phyloP scores from a whole-genome alignment of 2,888 invertebrate genomes.

The Tenthredo mesomela region DNA sequence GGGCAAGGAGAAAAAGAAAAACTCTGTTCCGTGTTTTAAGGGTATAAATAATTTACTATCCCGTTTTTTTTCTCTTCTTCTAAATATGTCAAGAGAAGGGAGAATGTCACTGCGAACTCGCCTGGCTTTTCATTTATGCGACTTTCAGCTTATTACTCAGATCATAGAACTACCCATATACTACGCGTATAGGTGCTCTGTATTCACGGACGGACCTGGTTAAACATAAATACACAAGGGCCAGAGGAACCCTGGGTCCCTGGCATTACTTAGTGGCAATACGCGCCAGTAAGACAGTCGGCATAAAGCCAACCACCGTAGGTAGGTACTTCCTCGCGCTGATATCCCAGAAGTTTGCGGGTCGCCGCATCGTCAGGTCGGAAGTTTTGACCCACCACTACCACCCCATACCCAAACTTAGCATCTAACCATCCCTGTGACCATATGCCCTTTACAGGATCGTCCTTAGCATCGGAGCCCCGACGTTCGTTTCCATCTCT shows the following conservation, averaged over 20 bases:
- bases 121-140: neutral
- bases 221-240: neutral
- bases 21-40: neutral
- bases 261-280: constrained; percentile 43
- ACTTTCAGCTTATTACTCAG: neutral
- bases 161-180: constrained; percentile 4
- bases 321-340: constrained; percentile 42
- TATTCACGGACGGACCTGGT: constrained; percentile 26
- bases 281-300: constrained; percentile 45
- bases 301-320: constrained; percentile 46
- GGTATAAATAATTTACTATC: neutral
- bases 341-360: constrained; percentile 53
- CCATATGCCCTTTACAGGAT: constrained; percentile 22
- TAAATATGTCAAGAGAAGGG: neutral
- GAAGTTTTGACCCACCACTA: constrained; percentile 51
- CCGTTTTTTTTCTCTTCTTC: neutral
- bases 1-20: neutral
- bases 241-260: constrained; percentile 8
- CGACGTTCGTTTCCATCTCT: neutral
- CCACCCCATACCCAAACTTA: constrained; percentile 23
- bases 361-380: constrained; percentile 52
- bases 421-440: constrained; percentile 32
- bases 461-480: constrained; percentile 23
- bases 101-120: neutral
- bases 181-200: neutral